Evolutionary conservation across 1,140 invertebrate genomes (phyloP).

Genomic region (Brachionus angularis): DNA sequence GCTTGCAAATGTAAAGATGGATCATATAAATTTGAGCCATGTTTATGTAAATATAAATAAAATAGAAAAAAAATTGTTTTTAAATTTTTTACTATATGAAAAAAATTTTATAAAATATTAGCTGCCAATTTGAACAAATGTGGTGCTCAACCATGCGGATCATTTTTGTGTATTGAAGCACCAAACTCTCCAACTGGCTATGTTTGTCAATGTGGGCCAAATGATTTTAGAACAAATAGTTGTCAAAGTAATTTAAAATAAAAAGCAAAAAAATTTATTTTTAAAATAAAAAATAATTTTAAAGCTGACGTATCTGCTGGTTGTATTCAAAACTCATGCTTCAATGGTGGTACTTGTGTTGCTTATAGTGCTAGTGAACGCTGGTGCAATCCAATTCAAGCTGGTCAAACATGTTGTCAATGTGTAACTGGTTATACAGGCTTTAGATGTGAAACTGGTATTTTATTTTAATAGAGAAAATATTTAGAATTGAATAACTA

Average conservation of each 20-base stretch:
- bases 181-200: slow-evolving; percentile 37
- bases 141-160: slow-evolving; percentile 26
- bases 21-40: slow-evolving; percentile 43
- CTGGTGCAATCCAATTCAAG: slow-evolving; percentile 38
- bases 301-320: neutral
- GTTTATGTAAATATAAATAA: slow-evolving; percentile 44
- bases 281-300: neutral
- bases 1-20: slow-evolving; percentile 39
- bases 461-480: too few relatives aligned
- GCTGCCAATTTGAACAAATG: slow-evolving; percentile 15
- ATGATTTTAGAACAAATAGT: slow-evolving; percentile 31
- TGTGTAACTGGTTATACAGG: slow-evolving; percentile 45
- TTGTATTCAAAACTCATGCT: slow-evolving; percentile 19
- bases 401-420: slow-evolving; percentile 44
- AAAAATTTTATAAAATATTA: slow-evolving; percentile 6
- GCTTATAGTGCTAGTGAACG: slow-evolving; percentile 7
- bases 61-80: neutral
- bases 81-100: neutral
- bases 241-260: slow-evolving; percentile 25
- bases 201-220: slow-evolving; percentile 41
- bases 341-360: slow-evolving; percentile 44
- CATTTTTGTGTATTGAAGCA: slow-evolving; percentile 23
- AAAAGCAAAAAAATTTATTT: neutral
- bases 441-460: slow-evolving; percentile 45
- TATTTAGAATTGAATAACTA: neutral